phyloP scores from a whole-genome alignment of 2,888 invertebrate species.

The Tenthredo scrophulariae region DNA sequence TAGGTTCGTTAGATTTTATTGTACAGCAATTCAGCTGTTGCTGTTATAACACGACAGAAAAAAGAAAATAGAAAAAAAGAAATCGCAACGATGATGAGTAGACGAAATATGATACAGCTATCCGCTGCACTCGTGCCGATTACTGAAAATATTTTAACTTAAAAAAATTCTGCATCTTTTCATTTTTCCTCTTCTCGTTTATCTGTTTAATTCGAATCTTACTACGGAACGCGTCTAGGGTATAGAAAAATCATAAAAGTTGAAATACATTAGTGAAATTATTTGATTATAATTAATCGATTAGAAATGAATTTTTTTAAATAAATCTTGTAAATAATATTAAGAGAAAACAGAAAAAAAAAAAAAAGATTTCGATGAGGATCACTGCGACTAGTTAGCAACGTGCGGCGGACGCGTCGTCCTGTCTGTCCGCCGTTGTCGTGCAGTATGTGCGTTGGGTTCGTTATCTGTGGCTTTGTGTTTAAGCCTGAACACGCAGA shows the following conservation, averaged over 20 bases:
- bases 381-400: conserved; percentile 51
- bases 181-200: neutral
- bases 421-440: conserved; percentile 44
- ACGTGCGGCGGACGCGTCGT: conserved; percentile 47
- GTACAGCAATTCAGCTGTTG: conserved; percentile 43
- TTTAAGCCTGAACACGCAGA: conserved; percentile 14
- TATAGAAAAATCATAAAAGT: neutral
- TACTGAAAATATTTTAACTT: neutral
- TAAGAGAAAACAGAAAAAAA: neutral
- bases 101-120: neutral
- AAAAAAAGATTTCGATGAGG: conserved; percentile 33
- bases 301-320: neutral
- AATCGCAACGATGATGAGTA: neutral
- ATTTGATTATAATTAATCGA: neutral
- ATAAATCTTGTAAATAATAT: neutral
- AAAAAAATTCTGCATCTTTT: neutral
- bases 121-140: neutral
- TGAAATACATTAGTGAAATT: neutral
- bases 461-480: conserved; percentile 36
- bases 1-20: conserved; percentile 38
- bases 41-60: neutral
- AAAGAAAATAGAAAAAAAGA: neutral
- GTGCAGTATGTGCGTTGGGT: conserved; percentile 23
- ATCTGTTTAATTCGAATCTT: neutral
- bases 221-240: neutral